Evolutionary conservation across 30 jellyfish, hydroid and myxozoan genomes (phyloP), one percentile per base, ranked within the genome.

Genomic region (Aurelia coerulea): DNA sequence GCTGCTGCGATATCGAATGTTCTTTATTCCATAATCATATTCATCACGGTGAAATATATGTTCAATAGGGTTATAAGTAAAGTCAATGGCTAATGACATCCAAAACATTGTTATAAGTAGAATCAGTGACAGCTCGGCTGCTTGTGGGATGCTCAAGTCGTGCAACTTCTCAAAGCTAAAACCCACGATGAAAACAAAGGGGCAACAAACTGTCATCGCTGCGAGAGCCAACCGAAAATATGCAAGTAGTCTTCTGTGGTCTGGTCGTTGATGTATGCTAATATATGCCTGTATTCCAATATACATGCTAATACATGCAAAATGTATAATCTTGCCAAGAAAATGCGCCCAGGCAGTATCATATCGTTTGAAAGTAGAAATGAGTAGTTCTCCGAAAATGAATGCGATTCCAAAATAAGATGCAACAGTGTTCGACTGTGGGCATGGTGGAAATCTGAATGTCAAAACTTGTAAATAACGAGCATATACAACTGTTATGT

Each of bases 11-110:
- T 31, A 31, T 62, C 73, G 33, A n/a, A 31, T 62, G 7, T 62
- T 31, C 37, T 62, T 62, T 19, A 62, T 62, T 6, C 35, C 73
- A 62, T 49, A 67, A 32, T 23, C 35, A 39, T 67, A 15, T 32
- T 32, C n/a, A 32, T 15, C 35, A 23, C 37, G 5, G 81, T 63
- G 37, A 46, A 46, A 46, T 8, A 46, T 46, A 46, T 46, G 56
- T 17, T 39, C 78, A 4, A 83, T 58, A 33, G 23, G 53, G 60
- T 60, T 70, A 6, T 65, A 53, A 39, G 63, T 31, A 34, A 83
- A 83, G 64, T 83, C 92, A 13, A 42, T 74, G 14, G 86, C 72
- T 12, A 69, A 53, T 9, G 92, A 19, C 72, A 83, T 70, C 92
- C 92, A 83, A 51, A 68, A 83, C 5, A 70, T 70, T 8, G 58